Base-by-base conservation (phyloP, 2,113 vertebrate genomes). In the Callospermophilus lateralis region DNA sequence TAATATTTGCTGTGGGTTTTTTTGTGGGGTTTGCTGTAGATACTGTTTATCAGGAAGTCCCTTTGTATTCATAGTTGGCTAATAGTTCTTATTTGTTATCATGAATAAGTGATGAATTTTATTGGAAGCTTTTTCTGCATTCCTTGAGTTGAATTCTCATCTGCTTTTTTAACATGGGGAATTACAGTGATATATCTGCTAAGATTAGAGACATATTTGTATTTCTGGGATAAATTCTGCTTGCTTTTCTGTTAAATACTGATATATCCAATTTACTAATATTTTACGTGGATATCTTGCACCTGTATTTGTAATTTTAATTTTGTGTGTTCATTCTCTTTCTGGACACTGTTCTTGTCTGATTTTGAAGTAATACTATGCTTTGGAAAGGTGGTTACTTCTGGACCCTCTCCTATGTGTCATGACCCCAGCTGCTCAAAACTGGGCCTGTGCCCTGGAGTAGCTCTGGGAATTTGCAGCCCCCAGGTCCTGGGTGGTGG, bases 201-300 rank as follows among this genome's bases (percentile, higher is more conserved):
- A 72, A 84, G 55, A 34, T 89, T 74, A 90, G 94, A 92, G 37
- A n/a, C 55, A 63, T 80, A 11, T 48, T 90, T 80, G n/a, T 22
- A 32, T 93, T 81, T 96, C 51, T 94, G 83, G 65, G 81, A 65
- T 84, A 42, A 70, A 55, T 93, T 94, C 45, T 68, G 26, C 24
- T 78, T 76, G 45, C 53, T 51, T 70, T 94, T 96, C n/a, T 96
- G 70, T 81, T 79, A 88, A 95, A 80, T 63, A 80, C 4, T 34
- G 32, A 37, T n/a, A 26, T 42, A 42, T 78, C 93, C 84, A 72
- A 72, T 61, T 77, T 92, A 51, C 45, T 85, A 10, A 12, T 61
- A 48, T 51, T 92, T 77, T 78, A 53, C 61, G 55, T 86, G 80
- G 80, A 8, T 67, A 67, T 89, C 93, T 93, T 95, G 16, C 8